Evolutionary conservation across 2,797 vertebrate species (phyloP), one percentile per base, ranked within the genome.

Genomic region (Yasuhikotakia modesta): DNA sequence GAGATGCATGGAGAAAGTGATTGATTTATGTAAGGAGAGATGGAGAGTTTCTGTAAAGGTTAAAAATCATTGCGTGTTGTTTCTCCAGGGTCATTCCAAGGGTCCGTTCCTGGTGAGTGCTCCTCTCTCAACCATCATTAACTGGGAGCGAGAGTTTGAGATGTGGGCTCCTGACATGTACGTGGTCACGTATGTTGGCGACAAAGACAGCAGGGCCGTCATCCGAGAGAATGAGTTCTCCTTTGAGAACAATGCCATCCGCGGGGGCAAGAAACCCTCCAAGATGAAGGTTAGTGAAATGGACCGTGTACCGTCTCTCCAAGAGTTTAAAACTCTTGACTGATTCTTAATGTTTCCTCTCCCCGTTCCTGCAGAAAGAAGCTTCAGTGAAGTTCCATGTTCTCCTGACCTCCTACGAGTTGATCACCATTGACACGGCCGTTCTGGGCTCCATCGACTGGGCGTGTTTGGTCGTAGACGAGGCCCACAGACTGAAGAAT

Each of bases 101-200:
- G 97, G 97, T 8, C 97, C 97, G 0, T 99, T 99, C 88, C 90
- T 99, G 85, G 97, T 99, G 80, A 96, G 97, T 32, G 97, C 96
- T 0, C 97, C 97, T 0, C 94, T 99, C 65, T 99, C 97, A 83
- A 99, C 97, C 80, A 98, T 99, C 89, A 99, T 99, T 82, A 99
- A 99, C 90, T 99, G 97, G 97, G 97, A 99, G 81, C 88, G 97
- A 61, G 97, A 99, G 90, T 97, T 99, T 87, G 97, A 99, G 89
- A 96, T 99, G 95, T 99, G 97, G 97, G 97, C 96, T 0, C 97
- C 97, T 0, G 97, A 96, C 83, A 96, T 99, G 93, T 99, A 98
- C 1, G 97, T 99, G 43, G 97, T 99, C 80, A 99, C 97, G 0
- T 99, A 99, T 0, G 94, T 98, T 0, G 97, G 97, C 0, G 97